Conservation (phyloP, 2,888 invertebrate species). For the Euzophera pinguis region DNA sequence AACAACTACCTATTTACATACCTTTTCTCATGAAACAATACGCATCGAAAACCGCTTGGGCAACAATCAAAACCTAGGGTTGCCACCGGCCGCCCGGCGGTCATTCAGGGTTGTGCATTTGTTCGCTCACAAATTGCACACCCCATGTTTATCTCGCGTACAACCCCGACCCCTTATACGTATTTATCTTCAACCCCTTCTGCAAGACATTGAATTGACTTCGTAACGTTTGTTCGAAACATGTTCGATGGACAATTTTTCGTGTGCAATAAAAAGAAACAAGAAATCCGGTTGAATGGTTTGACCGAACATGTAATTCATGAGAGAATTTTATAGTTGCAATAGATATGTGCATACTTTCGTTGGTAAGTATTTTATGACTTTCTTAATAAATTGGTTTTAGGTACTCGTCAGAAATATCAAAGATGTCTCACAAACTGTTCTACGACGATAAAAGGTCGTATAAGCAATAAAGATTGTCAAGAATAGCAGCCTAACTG, state of each 20-base stretch:
- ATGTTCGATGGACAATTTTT: slow-evolving; percentile 12
- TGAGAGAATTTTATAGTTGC: not conserved
- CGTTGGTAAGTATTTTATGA: no score
- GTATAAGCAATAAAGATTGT: slow-evolving; percentile 31
- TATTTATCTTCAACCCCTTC: slow-evolving; percentile 75
- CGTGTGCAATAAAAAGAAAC: slow-evolving; percentile 6
- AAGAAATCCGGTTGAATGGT: not conserved
- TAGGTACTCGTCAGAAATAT: not conserved
- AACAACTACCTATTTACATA: no score
- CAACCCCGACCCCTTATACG: slow-evolving; percentile 52
- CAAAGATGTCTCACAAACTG: slow-evolving; percentile 1
- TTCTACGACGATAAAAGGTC: slow-evolving; percentile 1
- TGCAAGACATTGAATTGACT: slow-evolving; percentile 58
- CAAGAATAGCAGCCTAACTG: slow-evolving; percentile 48
- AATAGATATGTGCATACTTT: no score
- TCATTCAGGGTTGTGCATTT: slow-evolving; percentile 49
- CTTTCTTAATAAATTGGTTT: no score
- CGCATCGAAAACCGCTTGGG: not conserved
- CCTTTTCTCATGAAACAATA: no score
- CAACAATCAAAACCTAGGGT: slow-evolving; percentile 2
- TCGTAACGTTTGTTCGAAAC: slow-evolving; percentile 57
- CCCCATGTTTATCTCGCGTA: slow-evolving; percentile 66
- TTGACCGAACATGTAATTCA: not conserved
- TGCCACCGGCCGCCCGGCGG: slow-evolving; percentile 17
- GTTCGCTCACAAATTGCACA: slow-evolving; percentile 73